A percentile compares a stretch with the other conserved stretches of the same genome.
Evolutionary conservation across 2,888 invertebrate species (phyloP).

Genomic region (Melinaea marsaeus): DNA sequence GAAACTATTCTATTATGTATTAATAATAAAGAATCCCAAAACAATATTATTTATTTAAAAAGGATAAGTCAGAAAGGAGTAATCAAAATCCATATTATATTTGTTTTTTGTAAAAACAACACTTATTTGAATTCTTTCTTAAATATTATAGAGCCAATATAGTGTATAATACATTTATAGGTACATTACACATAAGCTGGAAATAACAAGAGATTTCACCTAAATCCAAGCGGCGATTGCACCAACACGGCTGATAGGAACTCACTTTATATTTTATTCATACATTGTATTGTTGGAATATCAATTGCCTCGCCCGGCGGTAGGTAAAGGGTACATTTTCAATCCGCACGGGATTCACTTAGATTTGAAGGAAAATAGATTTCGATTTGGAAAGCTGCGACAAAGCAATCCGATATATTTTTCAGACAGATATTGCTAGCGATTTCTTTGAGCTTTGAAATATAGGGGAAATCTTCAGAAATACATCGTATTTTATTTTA

Average conservation of each 20-base stretch:
- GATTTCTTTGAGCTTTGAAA: conserved; percentile 79
- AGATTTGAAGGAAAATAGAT: conserved; percentile 79
- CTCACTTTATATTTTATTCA: conserved; percentile 78
- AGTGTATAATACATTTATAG: conserved; percentile 23
- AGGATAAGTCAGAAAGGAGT: too few species aligned
- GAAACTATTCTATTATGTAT: too few species aligned
- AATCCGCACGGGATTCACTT: conserved; percentile 79
- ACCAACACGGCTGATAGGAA: conserved; percentile 70
- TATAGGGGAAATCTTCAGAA: conserved; percentile 72
- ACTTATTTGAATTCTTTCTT: neutral
- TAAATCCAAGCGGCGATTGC: conserved; percentile 65
- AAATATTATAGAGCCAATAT: neutral
- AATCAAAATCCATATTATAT: too few species aligned
- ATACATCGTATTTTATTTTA: conserved; percentile 61
- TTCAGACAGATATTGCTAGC: conserved; percentile 78
- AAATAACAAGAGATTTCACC: conserved; percentile 53
- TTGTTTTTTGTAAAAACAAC: too few species aligned
- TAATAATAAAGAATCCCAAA: too few species aligned
- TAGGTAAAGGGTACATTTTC: conserved; percentile 79
- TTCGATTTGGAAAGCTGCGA: conserved; percentile 78
- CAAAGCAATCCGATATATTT: conserved; percentile 79
- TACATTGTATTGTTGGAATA: conserved; percentile 79
- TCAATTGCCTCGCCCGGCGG: conserved; percentile 77
- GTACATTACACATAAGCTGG: conserved; percentile 38
- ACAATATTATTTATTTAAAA: too few species aligned